Evolutionary conservation across 2,888 invertebrate genomes (phyloP).

Genomic region (Eupsilia transversa): DNA sequence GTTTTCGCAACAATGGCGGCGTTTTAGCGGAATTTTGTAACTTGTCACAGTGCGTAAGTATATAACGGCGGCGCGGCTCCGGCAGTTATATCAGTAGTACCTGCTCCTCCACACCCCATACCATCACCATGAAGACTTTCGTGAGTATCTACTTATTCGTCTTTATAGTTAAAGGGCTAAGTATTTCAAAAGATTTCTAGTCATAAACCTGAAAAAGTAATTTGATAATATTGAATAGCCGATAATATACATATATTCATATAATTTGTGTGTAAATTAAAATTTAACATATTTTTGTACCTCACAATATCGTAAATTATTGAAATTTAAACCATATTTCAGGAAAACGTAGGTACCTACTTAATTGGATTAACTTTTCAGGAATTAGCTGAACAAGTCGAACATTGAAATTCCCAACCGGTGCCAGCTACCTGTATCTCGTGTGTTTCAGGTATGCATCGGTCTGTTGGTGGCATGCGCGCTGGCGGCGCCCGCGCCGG

Average conservation of each 20-base stretch:
- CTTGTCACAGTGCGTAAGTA: conserved; percentile 48
- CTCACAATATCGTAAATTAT: not conserved
- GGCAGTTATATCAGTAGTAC: conserved; percentile 27
- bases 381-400: not conserved
- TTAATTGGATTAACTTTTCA: not conserved
- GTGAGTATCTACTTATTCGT: conserved; percentile 66
- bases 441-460: conserved; percentile 67
- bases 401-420: not conserved
- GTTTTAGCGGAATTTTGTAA: conserved; percentile 64
- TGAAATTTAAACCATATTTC: not conserved
- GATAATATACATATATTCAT: no score
- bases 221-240: not conserved
- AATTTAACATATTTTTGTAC: no score
- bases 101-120: conserved; percentile 43
- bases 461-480: conserved; percentile 70
- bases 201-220: not conserved
- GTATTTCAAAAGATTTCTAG: not conserved
- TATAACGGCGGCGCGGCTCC: conserved; percentile 46
- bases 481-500: conserved; percentile 64
- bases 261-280: no score
- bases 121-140: conserved; percentile 71
- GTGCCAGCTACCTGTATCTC: not conserved
- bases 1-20: conserved; percentile 57
- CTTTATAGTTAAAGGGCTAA: not conserved
- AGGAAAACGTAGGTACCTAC: not conserved